These are phyloP conservation scores for Sitodiplosis mosellana DNA, from an alignment of 1,140 invertebrate genomes.

Conservation along the genomic window DNA sequence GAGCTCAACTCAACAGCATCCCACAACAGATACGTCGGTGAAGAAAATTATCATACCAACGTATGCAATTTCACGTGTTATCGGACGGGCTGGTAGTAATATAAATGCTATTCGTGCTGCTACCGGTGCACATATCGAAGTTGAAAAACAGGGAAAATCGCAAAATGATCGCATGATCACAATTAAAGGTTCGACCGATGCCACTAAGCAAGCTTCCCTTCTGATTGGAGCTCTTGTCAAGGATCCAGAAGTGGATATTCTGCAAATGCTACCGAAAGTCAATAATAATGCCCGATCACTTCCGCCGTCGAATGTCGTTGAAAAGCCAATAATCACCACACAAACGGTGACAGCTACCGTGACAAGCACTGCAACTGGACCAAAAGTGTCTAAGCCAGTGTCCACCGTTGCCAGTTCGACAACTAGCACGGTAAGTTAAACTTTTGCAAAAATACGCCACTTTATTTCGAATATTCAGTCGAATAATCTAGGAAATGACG, in stretches of 20 bases:
- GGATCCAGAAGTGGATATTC: slow-evolving; percentile 82
- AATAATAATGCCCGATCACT: slow-evolving; percentile 29
- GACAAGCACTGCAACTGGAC: slow-evolving; percentile 4
- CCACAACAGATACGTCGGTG: slow-evolving; percentile 17
- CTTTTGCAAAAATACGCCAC: no score
- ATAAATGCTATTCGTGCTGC: slow-evolving; percentile 90
- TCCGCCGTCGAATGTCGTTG: neutral
- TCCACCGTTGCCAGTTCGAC: no score
- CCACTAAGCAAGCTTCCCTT: slow-evolving; percentile 72
- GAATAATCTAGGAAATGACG: no score
- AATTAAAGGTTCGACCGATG: slow-evolving; percentile 82
- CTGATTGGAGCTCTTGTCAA: slow-evolving; percentile 75
- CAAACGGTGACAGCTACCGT: neutral
- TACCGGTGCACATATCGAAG: slow-evolving; percentile 92
- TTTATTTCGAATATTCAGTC: no score
- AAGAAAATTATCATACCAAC: slow-evolving; percentile 86
- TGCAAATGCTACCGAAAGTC: slow-evolving; percentile 58
- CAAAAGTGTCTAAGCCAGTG: no score
- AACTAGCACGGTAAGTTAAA: no score
- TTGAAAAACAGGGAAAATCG: slow-evolving; percentile 90
- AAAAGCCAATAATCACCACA: slow-evolving; percentile 6
- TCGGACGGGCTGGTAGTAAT: slow-evolving; percentile 88
- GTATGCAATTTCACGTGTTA: slow-evolving; percentile 86
- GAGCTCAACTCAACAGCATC: slow-evolving; percentile 27
- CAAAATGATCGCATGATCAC: slow-evolving; percentile 87